Conservation (phyloP, 2,797 vertebrate genomes). For the Benthosema pterotum region DNA sequence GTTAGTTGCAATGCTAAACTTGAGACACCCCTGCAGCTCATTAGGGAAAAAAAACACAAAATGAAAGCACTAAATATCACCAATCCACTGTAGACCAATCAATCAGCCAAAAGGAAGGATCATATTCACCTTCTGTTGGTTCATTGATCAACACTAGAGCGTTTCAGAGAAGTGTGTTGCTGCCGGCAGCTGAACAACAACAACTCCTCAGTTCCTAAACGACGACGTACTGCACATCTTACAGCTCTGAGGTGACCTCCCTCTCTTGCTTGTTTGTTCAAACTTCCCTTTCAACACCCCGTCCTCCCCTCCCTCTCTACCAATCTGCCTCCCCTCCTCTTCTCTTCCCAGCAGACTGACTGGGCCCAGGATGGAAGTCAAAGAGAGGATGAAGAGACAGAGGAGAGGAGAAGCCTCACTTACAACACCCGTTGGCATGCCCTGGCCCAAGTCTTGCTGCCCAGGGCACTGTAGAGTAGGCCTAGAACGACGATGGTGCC, state of each 20-base stretch:
- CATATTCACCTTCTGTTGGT: not conserved
- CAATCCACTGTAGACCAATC: constrained; percentile 33
- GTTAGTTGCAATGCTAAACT: not conserved
- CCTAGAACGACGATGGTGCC: too few relatives aligned
- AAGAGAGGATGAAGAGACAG: constrained; percentile 51
- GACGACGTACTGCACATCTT: constrained; percentile 58
- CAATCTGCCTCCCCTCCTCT: constrained; percentile 20
- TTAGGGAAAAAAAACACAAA: constrained; percentile 39
- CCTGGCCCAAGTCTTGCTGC: too few relatives aligned
- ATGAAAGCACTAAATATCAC: constrained; percentile 32
- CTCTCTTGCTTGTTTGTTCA: constrained; percentile 57
- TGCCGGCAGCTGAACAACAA: constrained; percentile 2
- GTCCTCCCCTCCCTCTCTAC: constrained; percentile 45
- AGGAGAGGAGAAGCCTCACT: constrained; percentile 31
- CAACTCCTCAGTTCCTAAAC: constrained; percentile 16
- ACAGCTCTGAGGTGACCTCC: constrained; percentile 44
- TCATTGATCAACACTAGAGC: constrained; percentile 5
- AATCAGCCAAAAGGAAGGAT: not conserved
- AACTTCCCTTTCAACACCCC: constrained; percentile 53
- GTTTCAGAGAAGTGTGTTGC: constrained; percentile 20
- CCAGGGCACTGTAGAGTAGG: too few relatives aligned
- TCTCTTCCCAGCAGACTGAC: constrained; percentile 50
- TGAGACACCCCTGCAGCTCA: constrained; percentile 24
- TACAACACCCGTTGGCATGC: too few relatives aligned
- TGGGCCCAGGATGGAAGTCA: constrained; percentile 59